phyloP scores from a whole-genome alignment of 2,797 vertebrate species.

The Anableps anableps region DNA sequence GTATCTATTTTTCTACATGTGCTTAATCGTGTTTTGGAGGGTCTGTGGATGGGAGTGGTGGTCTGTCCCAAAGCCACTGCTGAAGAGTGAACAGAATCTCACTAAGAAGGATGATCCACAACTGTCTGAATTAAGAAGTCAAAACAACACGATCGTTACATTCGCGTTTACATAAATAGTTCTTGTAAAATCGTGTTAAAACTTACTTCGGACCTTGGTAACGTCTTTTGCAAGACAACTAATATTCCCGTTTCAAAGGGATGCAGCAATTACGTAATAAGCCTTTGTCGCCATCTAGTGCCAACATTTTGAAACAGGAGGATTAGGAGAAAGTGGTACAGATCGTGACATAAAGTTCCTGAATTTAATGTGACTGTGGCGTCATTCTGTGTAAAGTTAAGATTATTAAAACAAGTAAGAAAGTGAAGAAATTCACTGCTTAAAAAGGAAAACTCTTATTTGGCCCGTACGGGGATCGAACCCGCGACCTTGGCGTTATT shows the following conservation, averaged over 20 bases:
- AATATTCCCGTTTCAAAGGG: neutral
- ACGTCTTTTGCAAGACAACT: neutral
- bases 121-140: neutral
- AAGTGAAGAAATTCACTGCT: neutral
- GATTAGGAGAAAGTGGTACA: no score
- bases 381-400: neutral
- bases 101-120: neutral
- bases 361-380: no score
- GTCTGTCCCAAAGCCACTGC: neutral
- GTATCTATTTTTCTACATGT: neutral
- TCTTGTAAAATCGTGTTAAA: neutral
- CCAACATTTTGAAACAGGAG: neutral
- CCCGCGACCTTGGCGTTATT: slow-evolving; percentile 81
- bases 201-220: neutral
- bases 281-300: slow-evolving; percentile 23
- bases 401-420: neutral
- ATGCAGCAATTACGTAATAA: neutral
- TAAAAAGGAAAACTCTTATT: fast-evolving
- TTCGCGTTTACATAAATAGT: neutral
- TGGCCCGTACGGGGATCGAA: slow-evolving; percentile 81
- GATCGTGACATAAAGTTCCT: neutral
- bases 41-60: neutral
- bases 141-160: neutral
- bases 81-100: neutral
- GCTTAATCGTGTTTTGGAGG: neutral